A percentile compares a stretch with the other conserved stretches of the same genome.
Evolutionary conservation across 2,797 vertebrate genomes (phyloP).

Genomic region (Sebastes diaconus): DNA sequence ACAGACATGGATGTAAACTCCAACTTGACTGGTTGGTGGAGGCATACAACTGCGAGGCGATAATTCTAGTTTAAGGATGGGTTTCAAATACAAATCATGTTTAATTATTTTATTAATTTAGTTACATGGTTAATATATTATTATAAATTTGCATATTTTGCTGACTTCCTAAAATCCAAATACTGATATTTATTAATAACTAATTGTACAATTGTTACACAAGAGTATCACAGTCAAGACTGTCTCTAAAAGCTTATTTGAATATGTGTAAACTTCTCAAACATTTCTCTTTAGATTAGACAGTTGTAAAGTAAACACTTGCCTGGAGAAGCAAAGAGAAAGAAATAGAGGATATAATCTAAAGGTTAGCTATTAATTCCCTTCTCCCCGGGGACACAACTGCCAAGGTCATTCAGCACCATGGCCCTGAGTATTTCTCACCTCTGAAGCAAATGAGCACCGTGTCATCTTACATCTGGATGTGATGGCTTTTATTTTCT

Average conservation of each 20-base stretch:
- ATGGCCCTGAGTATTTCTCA: conserved; percentile 68
- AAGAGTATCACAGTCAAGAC: background rate
- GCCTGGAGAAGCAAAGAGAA: background rate
- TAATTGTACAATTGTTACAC: background rate
- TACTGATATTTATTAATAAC: background rate
- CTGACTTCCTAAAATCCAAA: background rate
- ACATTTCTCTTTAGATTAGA: background rate
- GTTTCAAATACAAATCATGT: background rate
- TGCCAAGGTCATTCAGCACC: conserved; percentile 70
- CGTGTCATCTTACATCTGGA: conserved; percentile 70
- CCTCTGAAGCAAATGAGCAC: conserved; percentile 71
- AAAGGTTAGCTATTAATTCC: conserved; percentile 79
- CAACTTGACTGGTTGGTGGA: too few relatives aligned
- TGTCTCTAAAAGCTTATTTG: background rate
- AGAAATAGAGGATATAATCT: conserved; percentile 41
- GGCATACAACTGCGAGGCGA: too few relatives aligned
- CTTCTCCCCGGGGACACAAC: conserved; percentile 52
- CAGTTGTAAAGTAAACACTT: conserved; percentile 6
- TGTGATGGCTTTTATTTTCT: conserved; percentile 49
- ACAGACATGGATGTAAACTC: too few relatives aligned
- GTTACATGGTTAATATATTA: background rate
- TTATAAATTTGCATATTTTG: background rate
- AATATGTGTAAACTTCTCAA: background rate
- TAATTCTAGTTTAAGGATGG: too few relatives aligned
- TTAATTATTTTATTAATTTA: background rate